Evolutionary conservation across 2,888 invertebrate species (phyloP).

Genomic region (Calliscelio sp.): DNA sequence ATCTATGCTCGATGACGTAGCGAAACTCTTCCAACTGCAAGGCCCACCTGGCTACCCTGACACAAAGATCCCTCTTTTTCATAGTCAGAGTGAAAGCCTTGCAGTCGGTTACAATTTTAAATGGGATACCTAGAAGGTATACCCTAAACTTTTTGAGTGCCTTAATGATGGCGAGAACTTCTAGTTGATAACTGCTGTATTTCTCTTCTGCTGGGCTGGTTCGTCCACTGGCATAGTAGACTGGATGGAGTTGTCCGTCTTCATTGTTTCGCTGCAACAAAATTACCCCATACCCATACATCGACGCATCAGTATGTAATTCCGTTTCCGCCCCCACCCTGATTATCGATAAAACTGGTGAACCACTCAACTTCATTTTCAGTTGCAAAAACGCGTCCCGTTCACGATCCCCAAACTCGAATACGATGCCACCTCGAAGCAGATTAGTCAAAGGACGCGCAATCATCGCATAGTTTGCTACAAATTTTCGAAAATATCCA

Average conservation of each 20-base stretch:
- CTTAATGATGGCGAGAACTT: background rate
- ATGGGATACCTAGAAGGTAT: background rate
- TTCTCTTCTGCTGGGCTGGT: conserved; percentile 50
- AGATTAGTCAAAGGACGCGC: too few relatives aligned
- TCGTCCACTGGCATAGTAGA: background rate
- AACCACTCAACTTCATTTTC: too few relatives aligned
- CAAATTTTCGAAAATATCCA: too few relatives aligned
- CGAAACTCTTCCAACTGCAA: conserved; percentile 27
- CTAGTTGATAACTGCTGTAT: background rate
- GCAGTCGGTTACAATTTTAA: conserved; percentile 2
- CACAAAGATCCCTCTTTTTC: background rate
- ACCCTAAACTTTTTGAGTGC: background rate
- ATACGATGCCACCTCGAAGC: too few relatives aligned
- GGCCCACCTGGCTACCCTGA: background rate
- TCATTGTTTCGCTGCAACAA: too few relatives aligned
- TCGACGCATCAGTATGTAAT: too few relatives aligned
- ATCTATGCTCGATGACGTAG: conserved; percentile 37
- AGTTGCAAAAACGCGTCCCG: too few relatives aligned
- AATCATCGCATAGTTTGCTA: too few relatives aligned
- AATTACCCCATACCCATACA: too few relatives aligned
- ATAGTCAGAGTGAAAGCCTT: background rate
- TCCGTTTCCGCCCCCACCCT: too few relatives aligned
- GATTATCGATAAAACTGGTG: too few relatives aligned
- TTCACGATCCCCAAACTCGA: too few relatives aligned
- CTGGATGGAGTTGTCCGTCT: conserved; percentile 9